Percentiles rank a stretch among this genome's conserved stretches.
Conservation (phyloP, 1,140 invertebrate species). For the Nasonia longicornis region DNA sequence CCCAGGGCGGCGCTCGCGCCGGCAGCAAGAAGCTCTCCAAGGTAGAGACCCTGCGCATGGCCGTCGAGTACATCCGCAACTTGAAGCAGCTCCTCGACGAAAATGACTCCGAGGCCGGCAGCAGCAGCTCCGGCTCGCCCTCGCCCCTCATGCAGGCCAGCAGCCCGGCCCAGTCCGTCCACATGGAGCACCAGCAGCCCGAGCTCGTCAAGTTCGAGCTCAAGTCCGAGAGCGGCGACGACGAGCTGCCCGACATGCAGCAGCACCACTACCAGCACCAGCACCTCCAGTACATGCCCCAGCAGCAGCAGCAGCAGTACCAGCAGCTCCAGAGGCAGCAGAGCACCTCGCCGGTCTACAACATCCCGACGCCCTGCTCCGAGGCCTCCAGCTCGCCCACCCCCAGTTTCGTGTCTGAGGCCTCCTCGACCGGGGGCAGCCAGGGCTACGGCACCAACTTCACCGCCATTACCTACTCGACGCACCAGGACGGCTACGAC, state of each 20-base stretch:
- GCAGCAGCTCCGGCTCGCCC: constrained; percentile 44
- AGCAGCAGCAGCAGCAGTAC: constrained; percentile 16
- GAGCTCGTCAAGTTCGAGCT: constrained; percentile 44
- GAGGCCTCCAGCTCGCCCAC: constrained; percentile 83
- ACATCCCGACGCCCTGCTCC: constrained; percentile 74
- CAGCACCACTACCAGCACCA: constrained; percentile 61
- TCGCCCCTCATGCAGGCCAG: constrained; percentile 20
- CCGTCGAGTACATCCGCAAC: constrained; percentile 93
- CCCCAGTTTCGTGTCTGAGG: constrained; percentile 83
- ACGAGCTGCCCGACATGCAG: constrained; percentile 48
- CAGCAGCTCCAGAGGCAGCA: constrained; percentile 60
- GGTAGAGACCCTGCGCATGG: constrained; percentile 93
- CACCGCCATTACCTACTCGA: constrained; percentile 68
- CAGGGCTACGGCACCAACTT: constrained; percentile 67
- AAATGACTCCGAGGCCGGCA: constrained; percentile 67
- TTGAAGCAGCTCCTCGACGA: constrained; percentile 87
- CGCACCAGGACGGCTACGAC: constrained; percentile 77
- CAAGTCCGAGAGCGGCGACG: constrained; percentile 48
- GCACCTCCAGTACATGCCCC: constrained; percentile 48
- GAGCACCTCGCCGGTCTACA: constrained; percentile 51
- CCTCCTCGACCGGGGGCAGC: constrained; percentile 72
- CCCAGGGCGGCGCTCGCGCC: constrained; percentile 76
- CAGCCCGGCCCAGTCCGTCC: constrained; percentile 8
- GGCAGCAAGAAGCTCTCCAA: constrained; percentile 89
- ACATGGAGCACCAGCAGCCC: constrained; percentile 23